Conservation (phyloP, 2,797 vertebrate species). For the Pristis pectinata region DNA sequence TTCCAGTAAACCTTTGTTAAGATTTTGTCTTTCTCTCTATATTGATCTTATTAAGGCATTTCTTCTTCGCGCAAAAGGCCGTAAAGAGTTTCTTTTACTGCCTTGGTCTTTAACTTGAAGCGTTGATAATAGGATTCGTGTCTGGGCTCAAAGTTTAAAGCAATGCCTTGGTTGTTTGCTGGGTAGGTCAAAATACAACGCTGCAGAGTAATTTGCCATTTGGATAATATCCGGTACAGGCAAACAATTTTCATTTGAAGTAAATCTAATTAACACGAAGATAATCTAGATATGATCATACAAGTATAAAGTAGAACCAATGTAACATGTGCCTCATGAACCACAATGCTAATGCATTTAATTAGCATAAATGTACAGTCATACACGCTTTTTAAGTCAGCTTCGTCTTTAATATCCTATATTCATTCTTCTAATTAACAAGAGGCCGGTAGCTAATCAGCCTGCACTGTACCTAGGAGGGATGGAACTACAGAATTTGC, state of each 20-base stretch:
- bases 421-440: neutral
- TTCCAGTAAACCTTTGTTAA: conserved; percentile 77
- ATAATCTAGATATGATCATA: neutral
- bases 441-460: neutral
- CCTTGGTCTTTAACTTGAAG: conserved; percentile 57
- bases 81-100: conserved; percentile 55
- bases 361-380: conserved; percentile 11
- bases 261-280: conserved; percentile 19
- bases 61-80: conserved; percentile 52
- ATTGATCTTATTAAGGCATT: conserved; percentile 85
- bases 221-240: neutral
- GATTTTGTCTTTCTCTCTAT: conserved; percentile 67
- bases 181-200: conserved; percentile 19
- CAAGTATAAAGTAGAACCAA: neutral
- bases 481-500: neutral
- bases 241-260: neutral
- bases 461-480: neutral
- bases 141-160: conserved; percentile 34
- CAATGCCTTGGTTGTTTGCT: neutral
- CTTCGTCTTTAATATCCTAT: neutral
- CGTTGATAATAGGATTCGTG: conserved; percentile 75
- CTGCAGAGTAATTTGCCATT: neutral
- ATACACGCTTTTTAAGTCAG: neutral
- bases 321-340: neutral
- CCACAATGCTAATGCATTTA: neutral